Percentiles rank a stretch among this genome's conserved stretches.
These are phyloP conservation scores for Protobothrops flavoviridis DNA, from an alignment of 2,113 vertebrate genomes.

Conservation along the genomic window DNA sequence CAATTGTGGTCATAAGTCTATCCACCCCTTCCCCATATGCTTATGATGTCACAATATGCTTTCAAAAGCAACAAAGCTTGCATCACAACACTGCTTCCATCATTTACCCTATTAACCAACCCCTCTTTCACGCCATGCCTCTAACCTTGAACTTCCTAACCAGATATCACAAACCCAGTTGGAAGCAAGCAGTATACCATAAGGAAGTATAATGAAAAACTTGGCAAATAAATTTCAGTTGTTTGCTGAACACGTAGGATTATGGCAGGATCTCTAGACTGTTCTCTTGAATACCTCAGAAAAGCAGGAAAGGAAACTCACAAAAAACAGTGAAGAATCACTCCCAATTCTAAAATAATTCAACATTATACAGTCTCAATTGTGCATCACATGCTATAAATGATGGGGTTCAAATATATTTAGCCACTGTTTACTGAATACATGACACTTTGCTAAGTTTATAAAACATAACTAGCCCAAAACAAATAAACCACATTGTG, in stretches of 20 bases:
- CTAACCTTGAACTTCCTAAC: neutral
- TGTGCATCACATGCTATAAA: neutral
- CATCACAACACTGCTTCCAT: neutral
- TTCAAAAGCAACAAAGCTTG: neutral
- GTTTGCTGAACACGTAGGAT: neutral
- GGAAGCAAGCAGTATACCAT: neutral
- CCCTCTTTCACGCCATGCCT: neutral
- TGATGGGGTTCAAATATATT: neutral
- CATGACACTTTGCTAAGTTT: neutral
- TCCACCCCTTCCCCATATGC: neutral
- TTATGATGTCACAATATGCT: neutral
- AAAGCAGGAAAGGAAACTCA: neutral
- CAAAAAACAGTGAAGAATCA: neutral
- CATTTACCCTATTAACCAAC: neutral
- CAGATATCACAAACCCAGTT: neutral
- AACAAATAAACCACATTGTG: neutral
- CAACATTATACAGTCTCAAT: neutral
- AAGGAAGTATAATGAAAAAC: neutral
- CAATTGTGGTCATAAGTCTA: neutral
- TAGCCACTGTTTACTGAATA: neutral
- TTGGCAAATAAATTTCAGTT: neutral
- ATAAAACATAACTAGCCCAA: neutral
- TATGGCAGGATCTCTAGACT: neutral
- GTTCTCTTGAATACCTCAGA: neutral
- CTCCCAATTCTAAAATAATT: neutral